Percentiles rank a stretch among this genome's conserved stretches.
Evolutionary conservation across 2,797 vertebrate genomes (phyloP).

Genomic region (Odontamblyopus rebecca): DNA sequence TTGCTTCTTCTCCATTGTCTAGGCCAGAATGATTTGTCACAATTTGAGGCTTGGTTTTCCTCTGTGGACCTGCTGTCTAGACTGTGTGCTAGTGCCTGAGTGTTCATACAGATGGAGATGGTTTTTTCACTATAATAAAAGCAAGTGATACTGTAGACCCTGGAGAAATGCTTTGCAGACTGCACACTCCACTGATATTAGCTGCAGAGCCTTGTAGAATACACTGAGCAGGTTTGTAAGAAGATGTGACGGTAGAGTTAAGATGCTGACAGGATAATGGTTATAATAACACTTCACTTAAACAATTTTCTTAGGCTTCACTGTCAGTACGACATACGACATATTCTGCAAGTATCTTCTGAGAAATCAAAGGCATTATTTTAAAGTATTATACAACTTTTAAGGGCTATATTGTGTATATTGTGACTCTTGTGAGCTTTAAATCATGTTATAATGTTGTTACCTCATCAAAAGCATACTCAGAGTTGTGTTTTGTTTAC

Average conservation of each 20-base stretch:
- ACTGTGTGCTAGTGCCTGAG: conserved; percentile 40
- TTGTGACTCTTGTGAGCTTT: too few relatives aligned
- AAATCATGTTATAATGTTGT: too few relatives aligned
- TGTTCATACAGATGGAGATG: conserved; percentile 34
- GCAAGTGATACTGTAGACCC: conserved; percentile 34
- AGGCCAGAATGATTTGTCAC: conserved; percentile 72
- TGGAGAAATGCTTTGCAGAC: conserved; percentile 27
- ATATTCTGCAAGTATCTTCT: background rate
- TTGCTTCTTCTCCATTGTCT: conserved; percentile 56
- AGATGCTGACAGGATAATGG: conserved; percentile 4
- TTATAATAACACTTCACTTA: background rate
- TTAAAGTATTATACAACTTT: background rate
- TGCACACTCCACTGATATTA: conserved; percentile 9
- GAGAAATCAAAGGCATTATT: background rate
- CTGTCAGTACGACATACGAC: background rate
- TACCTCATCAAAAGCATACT: too few relatives aligned
- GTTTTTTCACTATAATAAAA: conserved; percentile 49
- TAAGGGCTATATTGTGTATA: too few relatives aligned
- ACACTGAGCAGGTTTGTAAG: background rate
- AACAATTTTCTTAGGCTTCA: conserved; percentile 1
- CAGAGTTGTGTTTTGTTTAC: too few relatives aligned
- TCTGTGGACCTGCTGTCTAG: conserved; percentile 64
- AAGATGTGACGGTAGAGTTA: conserved; percentile 1
- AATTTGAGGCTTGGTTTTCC: conserved; percentile 60
- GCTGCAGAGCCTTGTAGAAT: background rate